Base-by-base conservation (phyloP, 1,140 invertebrate genomes). In the Homalodisca vitripennis region DNA sequence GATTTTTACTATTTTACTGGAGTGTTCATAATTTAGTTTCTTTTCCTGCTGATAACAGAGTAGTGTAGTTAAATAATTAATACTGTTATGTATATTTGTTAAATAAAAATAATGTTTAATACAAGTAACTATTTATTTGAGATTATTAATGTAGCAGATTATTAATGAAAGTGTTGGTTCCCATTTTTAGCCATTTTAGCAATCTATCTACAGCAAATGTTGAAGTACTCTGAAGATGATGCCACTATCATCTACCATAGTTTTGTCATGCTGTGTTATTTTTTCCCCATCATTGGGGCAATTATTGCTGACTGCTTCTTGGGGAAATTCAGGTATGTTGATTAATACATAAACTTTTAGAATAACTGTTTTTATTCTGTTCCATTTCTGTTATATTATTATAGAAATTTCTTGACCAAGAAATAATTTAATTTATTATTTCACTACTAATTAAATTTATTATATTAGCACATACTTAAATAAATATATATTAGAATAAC, bases 231-330 rank as follows among this genome's bases (percentile, higher is more conserved):
- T 1, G 85, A 90, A 67, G 82, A 89, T 32, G 80, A 80, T 0
- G 84, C 93, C 0, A 96, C 92, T 2, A 85, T 92, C 2, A 85
- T 93, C 10, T 98, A 91, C 78, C 94, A 98, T 78, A 75, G 83
- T 0, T 98, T 96, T 77, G 83, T 85, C 10, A 92, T 89, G 80
- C 78, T 94, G n/a, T 91, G 91, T 24, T 97, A 95, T 76, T 90
- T 95, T 75, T 93, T 91, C 32, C 93, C 94, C 0, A 70, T 97
- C 12, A 76, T 96, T 27, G 95, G 95, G 0, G 94, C 94, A 0
- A 90, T 97, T 62, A 73, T 97, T 17, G 93, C 95, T 0, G 95
- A 98, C 79, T 91, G 92, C 30, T 88, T 85, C 72, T 81, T 97
- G 0, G 95, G 94, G 68, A 93, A 93, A 81, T 97, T 91, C 79